A percentile compares a stretch with the other conserved stretches of the same genome.
Conservation (phyloP, 2,888 invertebrate species). For the Lymantria dispar region DNA sequence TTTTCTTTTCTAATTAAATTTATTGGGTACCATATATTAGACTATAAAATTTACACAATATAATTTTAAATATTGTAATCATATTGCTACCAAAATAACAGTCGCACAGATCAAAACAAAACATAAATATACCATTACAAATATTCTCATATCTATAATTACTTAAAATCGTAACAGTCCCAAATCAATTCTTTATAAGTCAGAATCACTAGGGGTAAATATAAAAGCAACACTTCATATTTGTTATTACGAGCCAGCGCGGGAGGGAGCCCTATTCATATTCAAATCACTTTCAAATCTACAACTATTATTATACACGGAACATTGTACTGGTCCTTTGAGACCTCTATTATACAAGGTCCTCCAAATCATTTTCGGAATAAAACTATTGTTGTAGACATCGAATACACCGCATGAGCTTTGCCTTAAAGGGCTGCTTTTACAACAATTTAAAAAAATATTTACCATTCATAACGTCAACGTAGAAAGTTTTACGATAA, state of each 20-base stretch:
- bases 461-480: conserved; percentile 60
- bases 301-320: conserved; percentile 79
- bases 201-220: conserved; percentile 69
- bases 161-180: conserved; percentile 58
- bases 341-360: conserved; percentile 76
- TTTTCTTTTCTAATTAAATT: no score
- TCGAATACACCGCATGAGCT: conserved; percentile 58
- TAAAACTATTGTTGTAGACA: conserved; percentile 63
- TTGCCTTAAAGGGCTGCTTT: conserved; percentile 64
- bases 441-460: conserved; percentile 72
- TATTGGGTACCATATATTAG: no score
- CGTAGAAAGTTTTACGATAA: conserved; percentile 60
- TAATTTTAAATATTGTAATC: no score
- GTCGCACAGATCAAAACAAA: conserved; percentile 35
- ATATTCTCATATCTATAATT: conserved; percentile 58
- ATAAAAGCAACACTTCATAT: conserved; percentile 79
- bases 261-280: conserved; percentile 79
- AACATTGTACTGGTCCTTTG: conserved; percentile 75
- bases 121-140: conserved; percentile 24
- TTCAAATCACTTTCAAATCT: conserved; percentile 81
- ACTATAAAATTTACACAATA: no score
- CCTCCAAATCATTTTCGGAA: conserved; percentile 72
- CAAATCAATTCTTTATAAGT: conserved; percentile 72
- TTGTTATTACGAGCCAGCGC: conserved; percentile 77
- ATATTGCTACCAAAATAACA: conserved; percentile 21